phyloP scores from a whole-genome alignment of 2,888 invertebrate species.

The Cremastinae sp. region DNA sequence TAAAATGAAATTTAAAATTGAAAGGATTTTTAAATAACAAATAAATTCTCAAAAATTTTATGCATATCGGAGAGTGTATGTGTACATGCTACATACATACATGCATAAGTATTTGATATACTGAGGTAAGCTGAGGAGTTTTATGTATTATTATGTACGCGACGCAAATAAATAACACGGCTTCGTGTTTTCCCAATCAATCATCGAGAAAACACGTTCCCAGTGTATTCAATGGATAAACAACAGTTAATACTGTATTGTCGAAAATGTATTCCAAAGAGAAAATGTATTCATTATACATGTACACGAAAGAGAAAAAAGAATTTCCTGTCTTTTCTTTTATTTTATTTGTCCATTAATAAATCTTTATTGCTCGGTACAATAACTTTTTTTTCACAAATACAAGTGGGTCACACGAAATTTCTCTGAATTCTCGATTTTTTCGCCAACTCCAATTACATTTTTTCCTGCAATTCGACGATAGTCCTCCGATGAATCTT shows the following conservation, averaged over 20 bases:
- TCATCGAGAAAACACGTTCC: too few relatives aligned
- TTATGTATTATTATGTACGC: conserved; percentile 22
- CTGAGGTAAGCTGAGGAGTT: neutral
- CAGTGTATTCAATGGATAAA: conserved; percentile 1
- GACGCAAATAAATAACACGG: conserved; percentile 7
- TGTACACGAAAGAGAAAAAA: too few relatives aligned
- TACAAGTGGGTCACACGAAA: conserved; percentile 36
- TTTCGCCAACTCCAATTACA: neutral
- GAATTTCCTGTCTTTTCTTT: too few relatives aligned
- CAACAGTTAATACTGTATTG: too few relatives aligned
- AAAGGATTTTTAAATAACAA: too few relatives aligned
- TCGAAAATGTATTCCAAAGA: too few relatives aligned
- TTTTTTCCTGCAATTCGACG: neutral
- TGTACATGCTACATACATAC: neutral
- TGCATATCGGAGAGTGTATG: too few relatives aligned
- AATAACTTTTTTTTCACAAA: conserved; percentile 60
- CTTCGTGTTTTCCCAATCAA: conserved; percentile 17
- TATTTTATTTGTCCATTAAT: conserved; percentile 32
- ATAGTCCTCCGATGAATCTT: too few relatives aligned
- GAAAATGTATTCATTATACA: too few relatives aligned
- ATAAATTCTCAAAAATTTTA: too few relatives aligned
- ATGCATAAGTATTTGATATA: neutral
- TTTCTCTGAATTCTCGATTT: conserved; percentile 10
- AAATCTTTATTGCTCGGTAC: conserved; percentile 66
- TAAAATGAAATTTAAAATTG: too few relatives aligned